phyloP scores from a whole-genome alignment of 2,888 invertebrate species.

The Papilio elwesi region DNA sequence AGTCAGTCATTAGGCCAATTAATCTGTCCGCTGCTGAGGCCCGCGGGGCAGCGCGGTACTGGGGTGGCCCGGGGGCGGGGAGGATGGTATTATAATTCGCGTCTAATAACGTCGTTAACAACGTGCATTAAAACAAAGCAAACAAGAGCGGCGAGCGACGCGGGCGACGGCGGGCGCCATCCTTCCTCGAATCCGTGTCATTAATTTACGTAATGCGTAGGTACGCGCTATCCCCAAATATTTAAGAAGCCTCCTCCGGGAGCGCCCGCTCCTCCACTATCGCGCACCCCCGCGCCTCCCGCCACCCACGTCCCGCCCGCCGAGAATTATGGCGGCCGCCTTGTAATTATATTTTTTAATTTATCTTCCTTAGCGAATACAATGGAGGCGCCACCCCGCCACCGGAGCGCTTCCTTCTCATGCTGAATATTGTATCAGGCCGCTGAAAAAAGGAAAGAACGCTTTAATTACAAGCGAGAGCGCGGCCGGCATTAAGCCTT shows the following conservation, averaged over 20 bases:
- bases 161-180: slow-evolving; percentile 77
- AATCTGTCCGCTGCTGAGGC: slow-evolving; percentile 54
- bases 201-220: slow-evolving; percentile 85
- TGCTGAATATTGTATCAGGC: slow-evolving; percentile 85
- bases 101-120: slow-evolving; percentile 83
- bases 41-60: slow-evolving; percentile 50
- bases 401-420: slow-evolving; percentile 83
- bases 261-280: slow-evolving; percentile 81
- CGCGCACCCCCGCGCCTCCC: slow-evolving; percentile 61
- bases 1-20: slow-evolving; percentile 79
- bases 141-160: slow-evolving; percentile 67
- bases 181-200: slow-evolving; percentile 85
- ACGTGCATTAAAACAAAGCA: slow-evolving; percentile 84
- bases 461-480: slow-evolving; percentile 84
- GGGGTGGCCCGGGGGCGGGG: slow-evolving; percentile 52
- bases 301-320: slow-evolving; percentile 73
- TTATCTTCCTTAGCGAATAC: slow-evolving; percentile 88
- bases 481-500: slow-evolving; percentile 80
- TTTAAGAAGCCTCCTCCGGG: slow-evolving; percentile 85
- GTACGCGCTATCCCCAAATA: slow-evolving; percentile 85
- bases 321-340: slow-evolving; percentile 86
- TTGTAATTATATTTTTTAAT: slow-evolving; percentile 89
- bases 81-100: slow-evolving; percentile 73
- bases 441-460: slow-evolving; percentile 84
- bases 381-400: slow-evolving; percentile 85